Conservation (phyloP, 2,888 invertebrate genomes). For the Chrysotoxum bicinctum region DNA sequence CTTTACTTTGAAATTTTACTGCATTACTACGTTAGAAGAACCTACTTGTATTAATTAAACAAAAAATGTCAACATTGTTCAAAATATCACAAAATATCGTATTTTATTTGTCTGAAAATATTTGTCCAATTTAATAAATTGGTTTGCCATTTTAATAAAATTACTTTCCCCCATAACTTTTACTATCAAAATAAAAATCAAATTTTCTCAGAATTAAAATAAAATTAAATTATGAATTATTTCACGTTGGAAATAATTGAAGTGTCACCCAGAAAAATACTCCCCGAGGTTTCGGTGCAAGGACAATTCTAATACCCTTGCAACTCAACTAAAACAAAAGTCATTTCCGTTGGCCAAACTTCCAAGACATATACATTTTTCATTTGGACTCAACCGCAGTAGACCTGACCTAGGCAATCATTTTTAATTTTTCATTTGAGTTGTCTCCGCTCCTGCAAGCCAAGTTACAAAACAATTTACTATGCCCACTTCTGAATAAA, state of each 20-base stretch:
- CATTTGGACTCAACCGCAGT: neutral
- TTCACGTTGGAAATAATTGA: neutral
- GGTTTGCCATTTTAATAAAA: too few species aligned
- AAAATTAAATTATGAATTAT: neutral
- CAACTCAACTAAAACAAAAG: slow-evolving; percentile 18
- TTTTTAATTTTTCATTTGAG: slow-evolving; percentile 3
- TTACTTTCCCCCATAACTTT: too few species aligned
- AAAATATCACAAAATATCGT: too few species aligned
- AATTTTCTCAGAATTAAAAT: too few species aligned
- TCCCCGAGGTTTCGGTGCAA: neutral
- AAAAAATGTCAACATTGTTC: too few species aligned
- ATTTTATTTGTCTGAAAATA: too few species aligned
- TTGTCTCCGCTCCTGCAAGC: neutral
- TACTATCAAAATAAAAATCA: too few species aligned
- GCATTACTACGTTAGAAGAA: too few species aligned
- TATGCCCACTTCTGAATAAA: slow-evolving; percentile 13
- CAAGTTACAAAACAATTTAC: slow-evolving; percentile 22
- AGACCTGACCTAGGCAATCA: neutral
- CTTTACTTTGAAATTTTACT: too few species aligned
- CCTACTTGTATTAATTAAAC: too few species aligned
- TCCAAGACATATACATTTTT: neutral
- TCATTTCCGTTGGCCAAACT: slow-evolving; percentile 5
- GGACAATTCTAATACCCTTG: neutral
- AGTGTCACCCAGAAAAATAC: neutral
- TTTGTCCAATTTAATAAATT: too few species aligned